These are phyloP conservation scores for Sinella curviseta DNA, from an alignment of 1,140 invertebrate genomes.

Conservation along the genomic window DNA sequence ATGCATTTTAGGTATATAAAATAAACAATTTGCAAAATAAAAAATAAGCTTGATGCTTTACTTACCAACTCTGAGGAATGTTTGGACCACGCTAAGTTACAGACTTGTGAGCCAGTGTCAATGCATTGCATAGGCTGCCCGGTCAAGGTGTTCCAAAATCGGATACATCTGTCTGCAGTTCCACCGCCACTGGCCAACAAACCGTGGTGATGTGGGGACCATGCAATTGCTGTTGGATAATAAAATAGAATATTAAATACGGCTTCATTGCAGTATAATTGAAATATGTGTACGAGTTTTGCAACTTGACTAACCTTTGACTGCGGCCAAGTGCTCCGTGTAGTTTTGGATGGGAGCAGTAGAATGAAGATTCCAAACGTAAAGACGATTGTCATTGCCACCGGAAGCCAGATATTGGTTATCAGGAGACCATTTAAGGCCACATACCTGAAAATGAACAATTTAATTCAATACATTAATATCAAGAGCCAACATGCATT, in stretches of 20 bases:
- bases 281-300: background rate
- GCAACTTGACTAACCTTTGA: slow-evolving; percentile 65
- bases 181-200: slow-evolving; percentile 95
- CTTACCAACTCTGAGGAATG: slow-evolving; percentile 93
- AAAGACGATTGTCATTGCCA: slow-evolving; percentile 97
- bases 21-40: background rate
- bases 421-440: slow-evolving; percentile 99
- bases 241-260: slow-evolving; percentile 9
- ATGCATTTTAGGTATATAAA: too few species aligned
- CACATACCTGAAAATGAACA: slow-evolving; percentile 70
- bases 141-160: slow-evolving; percentile 99
- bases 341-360: slow-evolving; percentile 90
- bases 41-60: slow-evolving; percentile 35
- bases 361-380: slow-evolving; percentile 95
- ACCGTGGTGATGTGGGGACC: slow-evolving; percentile 99
- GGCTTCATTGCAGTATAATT: slow-evolving; percentile 11
- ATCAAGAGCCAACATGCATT: too few species aligned
- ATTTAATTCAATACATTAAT: slow-evolving; percentile 7
- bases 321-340: slow-evolving; percentile 95
- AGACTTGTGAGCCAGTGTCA: slow-evolving; percentile 97
- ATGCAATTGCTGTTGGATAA: slow-evolving; percentile 78
- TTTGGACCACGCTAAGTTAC: slow-evolving; percentile 99
- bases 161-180: slow-evolving; percentile 94
- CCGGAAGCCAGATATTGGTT: slow-evolving; percentile 97
- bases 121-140: slow-evolving; percentile 98